Base-by-base conservation (phyloP, 2,888 invertebrate genomes). In the Spialia ferax region DNA sequence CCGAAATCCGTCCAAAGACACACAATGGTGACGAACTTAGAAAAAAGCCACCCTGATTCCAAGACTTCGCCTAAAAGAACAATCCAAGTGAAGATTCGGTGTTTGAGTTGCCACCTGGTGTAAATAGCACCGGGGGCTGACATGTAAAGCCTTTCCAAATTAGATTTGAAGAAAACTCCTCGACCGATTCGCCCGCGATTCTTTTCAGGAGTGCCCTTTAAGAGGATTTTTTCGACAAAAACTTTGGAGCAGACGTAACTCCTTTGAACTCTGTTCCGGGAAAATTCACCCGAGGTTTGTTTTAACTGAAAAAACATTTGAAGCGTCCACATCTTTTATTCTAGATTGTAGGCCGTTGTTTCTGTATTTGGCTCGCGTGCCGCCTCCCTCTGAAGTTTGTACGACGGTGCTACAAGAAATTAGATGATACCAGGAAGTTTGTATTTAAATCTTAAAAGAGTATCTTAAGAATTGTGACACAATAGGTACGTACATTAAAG, bases 101-200 rank as follows among this genome's bases (percentile, higher is more conserved):
- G 52, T 55, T 55, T 55, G 55, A 32, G 29, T 55, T 55, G 55
- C 15, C 55, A 55, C 55, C 55, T 55, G 55, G 29, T 29, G 50
- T 72, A 73, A 75, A 75, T 69, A 76, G 70, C 66, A 52, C 23
- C 70, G 63, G 26, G 52, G 74, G 73, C 71, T 74, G 75, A 81
- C 80, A 79, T 73, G 77, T 73, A 78, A 82, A 80, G 71, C 77
- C 79, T 79, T 80, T 80, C 71, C 73, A 80, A 80, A 81, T 82
- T 77, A 80, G 70, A 81, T 79, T 79, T 75, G 75, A 81, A 76
- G 50, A 38, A 60, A 60, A 54, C 60, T 61, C 60, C 22, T 23
- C 29, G 23, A 20, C 57, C 60, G 45, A 66, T 22, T 60, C 59
- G 20, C 15, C 66, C 61, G 45, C 54, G 61, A 55, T 60, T 61